These are phyloP conservation scores for Nautilus pompilius DNA, from an alignment of 1,140 invertebrate genomes.

Conservation along the genomic window DNA sequence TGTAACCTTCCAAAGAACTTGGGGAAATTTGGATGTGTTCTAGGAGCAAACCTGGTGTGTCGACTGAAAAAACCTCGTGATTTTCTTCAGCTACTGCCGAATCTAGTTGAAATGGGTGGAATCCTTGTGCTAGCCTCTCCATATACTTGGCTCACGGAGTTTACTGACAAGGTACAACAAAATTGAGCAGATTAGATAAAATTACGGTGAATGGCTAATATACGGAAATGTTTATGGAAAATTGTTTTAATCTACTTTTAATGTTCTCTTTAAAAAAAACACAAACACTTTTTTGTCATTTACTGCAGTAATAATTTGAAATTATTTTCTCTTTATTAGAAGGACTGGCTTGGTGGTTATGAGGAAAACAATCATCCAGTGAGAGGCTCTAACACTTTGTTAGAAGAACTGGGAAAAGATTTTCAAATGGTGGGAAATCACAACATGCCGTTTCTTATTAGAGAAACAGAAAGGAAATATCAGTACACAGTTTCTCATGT, in stretches of 20 bases:
- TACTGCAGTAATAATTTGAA: background rate
- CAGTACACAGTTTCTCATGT: constrained; percentile 53
- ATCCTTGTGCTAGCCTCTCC: constrained; percentile 53
- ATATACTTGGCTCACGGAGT: constrained; percentile 50
- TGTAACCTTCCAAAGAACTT: constrained; percentile 45
- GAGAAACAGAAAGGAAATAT: constrained; percentile 52
- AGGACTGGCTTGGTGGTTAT: constrained; percentile 51
- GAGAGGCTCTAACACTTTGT: constrained; percentile 44
- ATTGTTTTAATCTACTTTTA: background rate
- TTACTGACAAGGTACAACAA: constrained; percentile 36
- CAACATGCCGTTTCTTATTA: constrained; percentile 53
- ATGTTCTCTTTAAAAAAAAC: background rate
- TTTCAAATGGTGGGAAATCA: constrained; percentile 47
- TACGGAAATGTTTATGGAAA: background rate
- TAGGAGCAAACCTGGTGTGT: constrained; percentile 54
- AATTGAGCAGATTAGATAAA: background rate
- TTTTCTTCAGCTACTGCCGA: constrained; percentile 43
- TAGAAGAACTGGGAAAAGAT: constrained; percentile 31
- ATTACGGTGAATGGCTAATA: background rate
- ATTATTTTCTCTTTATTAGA: constrained; percentile 30
- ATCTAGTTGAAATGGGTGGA: constrained; percentile 42
- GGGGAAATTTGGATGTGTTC: constrained; percentile 50
- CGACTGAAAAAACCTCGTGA: constrained; percentile 43
- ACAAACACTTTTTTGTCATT: background rate
- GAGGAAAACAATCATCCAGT: constrained; percentile 33